Base-by-base conservation (phyloP, 2,797 vertebrate species). In the Sebastolobus alascanus region DNA sequence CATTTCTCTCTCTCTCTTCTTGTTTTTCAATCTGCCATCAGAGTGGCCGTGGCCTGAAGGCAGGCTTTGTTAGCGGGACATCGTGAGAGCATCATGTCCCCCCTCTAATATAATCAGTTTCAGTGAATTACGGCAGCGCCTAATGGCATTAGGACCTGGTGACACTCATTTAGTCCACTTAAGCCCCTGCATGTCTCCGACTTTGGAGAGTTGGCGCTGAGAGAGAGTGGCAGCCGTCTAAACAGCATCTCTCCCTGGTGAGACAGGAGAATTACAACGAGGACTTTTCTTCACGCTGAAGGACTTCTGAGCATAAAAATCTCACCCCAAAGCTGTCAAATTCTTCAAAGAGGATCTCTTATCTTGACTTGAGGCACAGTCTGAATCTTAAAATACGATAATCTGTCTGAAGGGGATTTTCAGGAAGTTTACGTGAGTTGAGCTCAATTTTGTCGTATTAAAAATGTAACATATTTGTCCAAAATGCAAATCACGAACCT, bases 111-210 rank as follows among this genome's bases (percentile, higher is more conserved):
- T 84, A 95, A 96, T 96, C 94, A 95, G 85, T 92, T 89, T 93
- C 90, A 94, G 84, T 91, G 77, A 95, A 96, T 96, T 95, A 94
- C 89, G 80, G 84, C 76, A 79, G 85, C 25, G 64, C 84, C 87
- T 96, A 95, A 96, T 93, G 82, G 83, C 87, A 96, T 96, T 96
- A 96, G 85, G 92, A 95, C 91, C 96, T 94, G 95, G 91, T 96
- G 96, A 96, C 93, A 95, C 87, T 94, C 92, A 94, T 96, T 95
- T 90, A 92, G 91, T 77, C 86, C 82, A 87, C 79, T 95, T 93
- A 93, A 6, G 63, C 13, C 68, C 33, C 79, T 37, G 74, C 76
- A 79, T 85, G 84, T 84, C 83, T 79, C 75, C 64, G 64, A 83
- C 71, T 86, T 87, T 74, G 40, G 65, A 79, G 63, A 78, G 65